Percentiles rank a stretch among this genome's conserved stretches.
Evolutionary conservation across 2,888 invertebrate genomes (phyloP).

Genomic region (Pheosia gnoma): DNA sequence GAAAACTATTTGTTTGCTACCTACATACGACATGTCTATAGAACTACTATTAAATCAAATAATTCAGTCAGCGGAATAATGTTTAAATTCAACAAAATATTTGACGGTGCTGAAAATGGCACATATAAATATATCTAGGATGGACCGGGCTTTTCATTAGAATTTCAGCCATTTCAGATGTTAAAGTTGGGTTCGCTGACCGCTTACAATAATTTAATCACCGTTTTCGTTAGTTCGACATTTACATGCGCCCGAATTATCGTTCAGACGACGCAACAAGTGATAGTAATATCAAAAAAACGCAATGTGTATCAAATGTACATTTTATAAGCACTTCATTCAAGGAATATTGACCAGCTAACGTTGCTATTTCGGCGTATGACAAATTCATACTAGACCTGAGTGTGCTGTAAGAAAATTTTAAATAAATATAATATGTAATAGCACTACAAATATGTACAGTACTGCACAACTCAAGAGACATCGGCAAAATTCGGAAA

Average conservation of each 20-base stretch:
- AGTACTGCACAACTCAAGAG: neutral
- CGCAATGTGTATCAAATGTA: neutral
- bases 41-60: too few species aligned
- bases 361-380: too few species aligned
- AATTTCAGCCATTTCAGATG: neutral
- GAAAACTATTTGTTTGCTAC: neutral
- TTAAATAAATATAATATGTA: neutral
- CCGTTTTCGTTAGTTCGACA: constrained; percentile 4
- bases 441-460: neutral
- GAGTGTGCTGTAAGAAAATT: neutral
- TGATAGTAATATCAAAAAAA: neutral
- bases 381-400: too few species aligned
- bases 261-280: neutral
- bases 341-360: too few species aligned
- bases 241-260: neutral
- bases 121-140: neutral
- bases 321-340: neutral
- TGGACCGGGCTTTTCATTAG: neutral
- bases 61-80: too few species aligned
- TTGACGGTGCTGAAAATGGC: neutral
- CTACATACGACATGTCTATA: neutral
- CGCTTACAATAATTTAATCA: neutral
- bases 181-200: neutral
- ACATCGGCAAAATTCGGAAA: neutral
- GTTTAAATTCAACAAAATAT: too few species aligned